phyloP scores from a whole-genome alignment of 2,797 vertebrate genomes.

The Falco rusticolus region DNA sequence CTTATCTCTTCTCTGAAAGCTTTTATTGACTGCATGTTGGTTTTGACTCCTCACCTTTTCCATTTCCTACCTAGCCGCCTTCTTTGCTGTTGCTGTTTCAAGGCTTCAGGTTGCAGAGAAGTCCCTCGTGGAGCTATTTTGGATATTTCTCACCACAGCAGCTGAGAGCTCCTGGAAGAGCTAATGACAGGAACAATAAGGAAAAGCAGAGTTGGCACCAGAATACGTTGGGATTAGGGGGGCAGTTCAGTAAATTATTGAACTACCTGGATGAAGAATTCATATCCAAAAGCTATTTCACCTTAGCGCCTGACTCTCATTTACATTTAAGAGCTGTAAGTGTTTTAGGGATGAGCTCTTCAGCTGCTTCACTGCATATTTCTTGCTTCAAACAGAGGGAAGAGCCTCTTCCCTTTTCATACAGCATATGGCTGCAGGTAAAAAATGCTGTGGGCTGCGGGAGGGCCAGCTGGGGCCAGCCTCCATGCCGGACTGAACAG shows the following conservation, averaged over 20 bases:
- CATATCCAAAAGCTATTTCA: background rate
- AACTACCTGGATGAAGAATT: constrained; percentile 16
- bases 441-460: background rate
- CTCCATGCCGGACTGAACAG: accelerated
- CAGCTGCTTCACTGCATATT: background rate
- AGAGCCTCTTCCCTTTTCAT: background rate
- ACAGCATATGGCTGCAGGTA: background rate
- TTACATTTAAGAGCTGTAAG: constrained; percentile 7
- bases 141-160: background rate
- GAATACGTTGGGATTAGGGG: background rate
- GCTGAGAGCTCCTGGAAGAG: constrained; percentile 1
- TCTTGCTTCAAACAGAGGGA: background rate
- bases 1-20: constrained; percentile 46
- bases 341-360: background rate
- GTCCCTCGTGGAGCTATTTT: constrained; percentile 6
- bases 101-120: background rate
- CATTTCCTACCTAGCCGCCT: background rate
- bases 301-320: background rate
- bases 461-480: background rate
- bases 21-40: constrained; percentile 52
- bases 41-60: constrained; percentile 52
- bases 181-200: background rate
- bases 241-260: background rate
- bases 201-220: background rate
- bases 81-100: background rate